Conservation (phyloP, 1,140 invertebrate species). For the Epicauta chinensis region DNA sequence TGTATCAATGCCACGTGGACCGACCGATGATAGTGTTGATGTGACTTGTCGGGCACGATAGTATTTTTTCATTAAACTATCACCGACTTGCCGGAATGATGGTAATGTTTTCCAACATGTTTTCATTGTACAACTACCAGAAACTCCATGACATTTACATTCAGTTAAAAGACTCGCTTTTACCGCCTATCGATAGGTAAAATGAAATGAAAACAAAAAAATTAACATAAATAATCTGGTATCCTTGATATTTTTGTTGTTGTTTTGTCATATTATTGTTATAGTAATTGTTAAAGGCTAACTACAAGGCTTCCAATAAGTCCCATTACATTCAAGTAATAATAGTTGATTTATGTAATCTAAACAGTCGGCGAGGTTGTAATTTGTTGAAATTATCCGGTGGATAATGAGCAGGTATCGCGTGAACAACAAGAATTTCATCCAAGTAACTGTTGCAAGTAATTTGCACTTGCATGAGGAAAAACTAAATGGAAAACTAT, state of each 20-base stretch:
- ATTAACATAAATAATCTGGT: too few species aligned
- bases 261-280: too few species aligned
- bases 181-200: slow-evolving; percentile 60
- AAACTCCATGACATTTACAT: slow-evolving; percentile 96
- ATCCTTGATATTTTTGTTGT: too few species aligned
- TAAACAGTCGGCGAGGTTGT: slow-evolving; percentile 3
- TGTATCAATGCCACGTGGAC: slow-evolving; percentile 39
- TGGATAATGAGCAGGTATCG: slow-evolving; percentile 5
- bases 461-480: too few species aligned
- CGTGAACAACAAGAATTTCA: too few species aligned
- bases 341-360: slow-evolving; percentile 12
- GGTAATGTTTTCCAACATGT: slow-evolving; percentile 92
- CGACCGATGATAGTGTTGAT: slow-evolving; percentile 44
- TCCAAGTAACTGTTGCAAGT: too few species aligned
- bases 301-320: too few species aligned
- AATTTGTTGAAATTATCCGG: slow-evolving; percentile 13
- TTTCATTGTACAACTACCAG: slow-evolving; percentile 88
- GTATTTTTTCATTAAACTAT: slow-evolving; percentile 77
- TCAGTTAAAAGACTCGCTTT: slow-evolving; percentile 73
- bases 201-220: neutral
- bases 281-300: too few species aligned
- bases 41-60: slow-evolving; percentile 70
- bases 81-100: slow-evolving; percentile 76
- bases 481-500: too few species aligned
- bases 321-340: slow-evolving; percentile 12